Conservation (phyloP, 2,888 invertebrate species). For the Spatulosminthurus flaviceps region DNA sequence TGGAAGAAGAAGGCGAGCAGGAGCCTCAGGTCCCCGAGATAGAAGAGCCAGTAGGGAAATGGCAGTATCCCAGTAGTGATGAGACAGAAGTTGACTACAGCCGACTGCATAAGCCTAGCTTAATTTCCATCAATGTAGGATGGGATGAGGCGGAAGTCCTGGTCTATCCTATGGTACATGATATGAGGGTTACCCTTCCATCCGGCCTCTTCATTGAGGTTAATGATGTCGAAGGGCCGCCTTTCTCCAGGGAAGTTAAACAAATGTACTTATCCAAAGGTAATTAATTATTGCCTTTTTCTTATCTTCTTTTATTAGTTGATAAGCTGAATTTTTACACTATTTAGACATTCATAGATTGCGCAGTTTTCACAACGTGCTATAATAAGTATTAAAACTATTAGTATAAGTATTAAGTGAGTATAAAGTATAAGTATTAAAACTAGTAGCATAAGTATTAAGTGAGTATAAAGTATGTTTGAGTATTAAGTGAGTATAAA, state of each 20-base stretch:
- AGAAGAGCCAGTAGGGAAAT: constrained; percentile 46
- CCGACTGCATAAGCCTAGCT: background rate
- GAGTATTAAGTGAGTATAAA: too few species aligned
- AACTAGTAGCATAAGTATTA: too few species aligned
- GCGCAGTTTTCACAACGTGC: too few species aligned
- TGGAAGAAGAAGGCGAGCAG: constrained; percentile 5
- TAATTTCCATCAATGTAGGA: background rate
- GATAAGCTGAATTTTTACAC: too few species aligned
- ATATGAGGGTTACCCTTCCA: constrained; percentile 55
- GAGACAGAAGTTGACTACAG: constrained; percentile 49
- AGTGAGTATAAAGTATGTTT: too few species aligned
- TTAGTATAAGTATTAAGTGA: too few species aligned
- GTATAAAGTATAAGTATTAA: too few species aligned
- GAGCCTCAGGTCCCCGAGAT: constrained; percentile 7
- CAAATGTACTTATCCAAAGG: constrained; percentile 54
- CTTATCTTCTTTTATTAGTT: background rate
- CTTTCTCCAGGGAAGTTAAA: constrained; percentile 55
- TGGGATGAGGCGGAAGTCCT: constrained; percentile 53
- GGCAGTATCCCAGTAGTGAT: constrained; percentile 59
- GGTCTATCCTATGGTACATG: constrained; percentile 52
- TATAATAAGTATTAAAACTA: too few species aligned
- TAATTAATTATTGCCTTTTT: constrained; percentile 2
- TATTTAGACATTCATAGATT: too few species aligned
- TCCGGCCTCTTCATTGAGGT: constrained; percentile 54
- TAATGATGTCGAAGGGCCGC: constrained; percentile 52